Evolutionary conservation across 2,888 invertebrate genomes (phyloP), one percentile per base, ranked within the genome.

Genomic region (Cinara cedri): DNA sequence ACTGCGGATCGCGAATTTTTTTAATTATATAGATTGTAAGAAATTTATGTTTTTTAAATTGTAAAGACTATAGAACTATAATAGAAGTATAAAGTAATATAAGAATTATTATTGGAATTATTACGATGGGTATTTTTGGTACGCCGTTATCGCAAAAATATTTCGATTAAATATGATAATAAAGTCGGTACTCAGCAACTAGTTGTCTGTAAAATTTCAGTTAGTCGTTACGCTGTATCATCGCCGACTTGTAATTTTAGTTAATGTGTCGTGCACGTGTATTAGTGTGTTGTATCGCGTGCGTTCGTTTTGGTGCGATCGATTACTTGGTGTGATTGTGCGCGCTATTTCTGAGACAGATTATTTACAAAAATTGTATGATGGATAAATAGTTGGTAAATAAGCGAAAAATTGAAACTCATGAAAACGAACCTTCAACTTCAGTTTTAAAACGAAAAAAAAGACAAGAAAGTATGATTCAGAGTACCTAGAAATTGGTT

Each of bases 371-470:
- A 63, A 63, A 63, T 63, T 19, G 0, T 4, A 65, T 65, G 65
- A 65, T 44, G 44, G 44, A 65, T 16, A 65, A 65, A 65, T 65
- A 21, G 44, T 65, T 65, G 44, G 6, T 65, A 8, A 65, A 65
- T 44, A 65, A 65, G 65, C 21, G 65, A 65, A 44, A 3, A 65
- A 6, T 65, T 44, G 65, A 44, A 65, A 65, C 65, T 8, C 1
- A 13, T 65, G 65, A 44, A 65, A 3, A 65, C 6, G 44, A 65
- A 65, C 44, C 65, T 65, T 65, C 65, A 65, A 65, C 65, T 65
- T 65, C 21, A 44, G 14, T 14, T 44, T 65, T 57, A 57, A 55
- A 55, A 65, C 44, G 65, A 19, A 21, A 65, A 65, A 65, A 65
- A 65, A 14, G 65, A 65, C 44, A 8, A 65, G 65, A 63, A 63